A percentile compares a stretch with the other conserved stretches of the same genome.
Evolutionary conservation across 2,888 invertebrate genomes (phyloP).

Genomic region (Chrysina gloriosa): DNA sequence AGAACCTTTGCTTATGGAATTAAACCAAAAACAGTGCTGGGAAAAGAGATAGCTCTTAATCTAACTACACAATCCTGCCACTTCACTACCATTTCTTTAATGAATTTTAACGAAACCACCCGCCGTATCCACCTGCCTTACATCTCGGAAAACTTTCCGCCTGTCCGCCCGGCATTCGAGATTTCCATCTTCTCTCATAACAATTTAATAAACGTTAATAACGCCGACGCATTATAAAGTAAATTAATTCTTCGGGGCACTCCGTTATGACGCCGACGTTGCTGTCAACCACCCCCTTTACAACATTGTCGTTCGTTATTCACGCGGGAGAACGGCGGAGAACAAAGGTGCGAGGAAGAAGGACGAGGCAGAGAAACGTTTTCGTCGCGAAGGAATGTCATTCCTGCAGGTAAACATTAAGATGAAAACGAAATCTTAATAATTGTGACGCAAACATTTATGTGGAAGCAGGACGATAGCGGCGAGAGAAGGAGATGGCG

Average conservation of each 20-base stretch:
- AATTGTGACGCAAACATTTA: conserved; percentile 62
- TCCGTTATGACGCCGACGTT: conserved; percentile 31
- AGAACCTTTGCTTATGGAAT: too few relatives aligned
- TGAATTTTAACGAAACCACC: too few relatives aligned
- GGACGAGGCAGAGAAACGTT: neutral
- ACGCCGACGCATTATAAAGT: conserved; percentile 58
- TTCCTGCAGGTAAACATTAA: conserved; percentile 59
- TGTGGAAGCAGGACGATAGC: conserved; percentile 44
- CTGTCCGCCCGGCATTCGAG: neutral
- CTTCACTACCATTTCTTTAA: too few relatives aligned
- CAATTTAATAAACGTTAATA: conserved; percentile 62
- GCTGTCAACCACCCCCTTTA: neutral
- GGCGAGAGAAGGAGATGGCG: conserved; percentile 16
- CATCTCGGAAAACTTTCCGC: too few relatives aligned
- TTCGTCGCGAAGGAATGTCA: conserved; percentile 52
- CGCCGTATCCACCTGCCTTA: too few relatives aligned
- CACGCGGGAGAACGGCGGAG: conserved; percentile 42
- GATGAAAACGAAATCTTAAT: conserved; percentile 64
- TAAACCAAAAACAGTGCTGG: too few relatives aligned
- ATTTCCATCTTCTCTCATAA: conserved; percentile 57
- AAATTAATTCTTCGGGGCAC: conserved; percentile 57
- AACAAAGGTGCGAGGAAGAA: neutral
- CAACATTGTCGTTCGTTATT: conserved; percentile 53
- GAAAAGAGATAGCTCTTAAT: too few relatives aligned
- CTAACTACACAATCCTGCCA: too few relatives aligned